Conservation (phyloP, 2,113 vertebrate species). For the Galemys pyrenaicus region DNA sequence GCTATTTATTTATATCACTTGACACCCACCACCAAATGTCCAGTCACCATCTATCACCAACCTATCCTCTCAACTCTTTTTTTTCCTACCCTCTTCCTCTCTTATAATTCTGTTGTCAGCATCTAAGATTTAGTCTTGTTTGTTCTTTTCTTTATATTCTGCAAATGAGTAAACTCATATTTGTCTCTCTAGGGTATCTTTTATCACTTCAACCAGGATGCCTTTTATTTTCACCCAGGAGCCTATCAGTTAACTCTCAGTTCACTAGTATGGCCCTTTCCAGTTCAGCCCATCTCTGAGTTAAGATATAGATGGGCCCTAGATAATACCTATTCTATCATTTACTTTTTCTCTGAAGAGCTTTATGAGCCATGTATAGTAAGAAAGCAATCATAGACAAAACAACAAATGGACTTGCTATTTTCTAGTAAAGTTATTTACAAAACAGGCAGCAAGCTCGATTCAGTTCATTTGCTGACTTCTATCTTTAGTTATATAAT, state of each 20-base stretch:
- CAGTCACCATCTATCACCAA: too few relatives aligned
- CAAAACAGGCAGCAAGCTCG: background rate
- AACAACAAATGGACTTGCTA: background rate
- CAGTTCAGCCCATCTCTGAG: background rate
- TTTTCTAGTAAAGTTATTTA: background rate
- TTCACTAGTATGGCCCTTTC: background rate
- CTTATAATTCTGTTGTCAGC: too few relatives aligned
- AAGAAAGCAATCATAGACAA: background rate
- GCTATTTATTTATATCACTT: too few relatives aligned
- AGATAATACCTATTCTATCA: background rate
- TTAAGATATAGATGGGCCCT: background rate
- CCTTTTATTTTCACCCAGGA: background rate
- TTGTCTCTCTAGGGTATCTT: background rate
- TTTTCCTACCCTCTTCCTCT: too few relatives aligned
- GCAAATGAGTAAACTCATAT: too few relatives aligned
- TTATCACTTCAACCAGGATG: background rate
- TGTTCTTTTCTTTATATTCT: too few relatives aligned
- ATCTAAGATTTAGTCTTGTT: too few relatives aligned
- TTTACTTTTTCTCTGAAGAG: background rate
- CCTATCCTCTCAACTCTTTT: too few relatives aligned
- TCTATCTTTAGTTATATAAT: background rate
- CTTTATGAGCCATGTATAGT: background rate
- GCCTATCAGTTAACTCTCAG: background rate
- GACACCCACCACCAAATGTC: too few relatives aligned
- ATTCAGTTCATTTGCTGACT: background rate